A percentile compares a stretch with the other conserved stretches of the same genome.
Evolutionary conservation across 2,797 vertebrate species (phyloP).

Genomic region (Nannoperca australis): DNA sequence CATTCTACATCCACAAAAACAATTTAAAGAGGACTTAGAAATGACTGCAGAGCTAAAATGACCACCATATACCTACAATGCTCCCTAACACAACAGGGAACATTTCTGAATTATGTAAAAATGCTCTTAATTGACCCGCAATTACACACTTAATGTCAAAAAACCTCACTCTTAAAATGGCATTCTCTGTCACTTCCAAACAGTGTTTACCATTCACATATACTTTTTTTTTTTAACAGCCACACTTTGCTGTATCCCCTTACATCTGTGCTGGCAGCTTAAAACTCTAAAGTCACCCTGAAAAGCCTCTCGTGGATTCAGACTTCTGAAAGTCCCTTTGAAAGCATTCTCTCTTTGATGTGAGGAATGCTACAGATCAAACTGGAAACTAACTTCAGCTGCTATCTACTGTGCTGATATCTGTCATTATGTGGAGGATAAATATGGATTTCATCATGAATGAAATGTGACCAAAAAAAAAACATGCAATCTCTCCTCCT

Average conservation of each 20-base stretch:
- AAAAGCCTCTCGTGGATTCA: constrained; percentile 38
- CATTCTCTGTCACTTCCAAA: constrained; percentile 21
- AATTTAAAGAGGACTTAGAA: neutral
- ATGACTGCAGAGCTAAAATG: constrained; percentile 3
- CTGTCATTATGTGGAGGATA: constrained; percentile 44
- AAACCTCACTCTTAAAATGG: constrained; percentile 5
- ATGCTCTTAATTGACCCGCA: neutral
- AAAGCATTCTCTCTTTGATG: constrained; percentile 53
- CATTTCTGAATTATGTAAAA: constrained; percentile 7
- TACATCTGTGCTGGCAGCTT: constrained; percentile 33
- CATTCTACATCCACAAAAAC: neutral
- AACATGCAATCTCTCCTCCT: constrained; percentile 15
- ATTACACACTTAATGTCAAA: neutral
- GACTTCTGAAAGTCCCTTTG: constrained; percentile 52
- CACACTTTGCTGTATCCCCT: constrained; percentile 4
- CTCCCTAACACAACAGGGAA: neutral
- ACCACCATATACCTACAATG: neutral
- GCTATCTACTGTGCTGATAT: constrained; percentile 31
- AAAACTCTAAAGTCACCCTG: constrained; percentile 32
- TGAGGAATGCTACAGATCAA: constrained; percentile 60
- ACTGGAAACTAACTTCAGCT: constrained; percentile 53
- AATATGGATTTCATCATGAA: constrained; percentile 51
- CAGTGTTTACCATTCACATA: constrained; percentile 7
- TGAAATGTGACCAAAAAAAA: constrained; percentile 39
- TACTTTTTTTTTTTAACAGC: neutral